Base-by-base conservation (phyloP, 2,797 vertebrate species). In the Gallinago stenura region DNA sequence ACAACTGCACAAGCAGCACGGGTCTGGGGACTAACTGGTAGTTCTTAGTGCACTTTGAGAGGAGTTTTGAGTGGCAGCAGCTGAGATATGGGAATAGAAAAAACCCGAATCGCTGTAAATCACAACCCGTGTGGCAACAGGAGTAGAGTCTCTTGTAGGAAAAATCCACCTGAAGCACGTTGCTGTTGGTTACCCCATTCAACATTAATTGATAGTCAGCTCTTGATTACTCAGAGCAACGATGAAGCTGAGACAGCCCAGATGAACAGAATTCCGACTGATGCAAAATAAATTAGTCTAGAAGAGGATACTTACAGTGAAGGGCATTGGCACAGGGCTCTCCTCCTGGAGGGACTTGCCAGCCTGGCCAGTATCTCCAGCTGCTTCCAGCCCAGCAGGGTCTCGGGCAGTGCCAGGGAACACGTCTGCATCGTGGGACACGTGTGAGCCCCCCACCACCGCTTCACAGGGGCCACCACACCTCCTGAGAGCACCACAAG, bases 21-120 rank as follows among this genome's bases (percentile, higher is more conserved):
- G 51, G n/a, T 4, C 33, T 50, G 3, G 56, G 58, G 12, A 65
- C 45, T 1, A 0, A 1, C 0, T 0, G 35, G 30, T 14, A 15
- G 3, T 1, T 0, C 21, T 31, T 1, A 2, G 5, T 1, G 12
- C 26, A 1, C 57, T 25, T 5, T 0, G 7, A 24, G 7, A 11
- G 53, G 48, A 35, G 7, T 50, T 62, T 7, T 1, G 48, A 50
- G 70, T 0, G 14, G 61, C 53, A 70, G 41, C 7, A 79, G 30
- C 43, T 1, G 10, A 43, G n/a, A 12, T 0, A 5, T 1, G 30
- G 60, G 41, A 41, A 14, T 0, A 46, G 37, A 41, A 28, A 28
- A 88, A 88, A 5, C 8, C 13, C 2, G 0, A 53, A 62, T 15
- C 22, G 11, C 33, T 19, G 25, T 15, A 43, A 41, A 43, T 25